These are phyloP conservation scores for Lithophane leautieri DNA, from an alignment of 2,888 invertebrate species.

Conservation along the genomic window DNA sequence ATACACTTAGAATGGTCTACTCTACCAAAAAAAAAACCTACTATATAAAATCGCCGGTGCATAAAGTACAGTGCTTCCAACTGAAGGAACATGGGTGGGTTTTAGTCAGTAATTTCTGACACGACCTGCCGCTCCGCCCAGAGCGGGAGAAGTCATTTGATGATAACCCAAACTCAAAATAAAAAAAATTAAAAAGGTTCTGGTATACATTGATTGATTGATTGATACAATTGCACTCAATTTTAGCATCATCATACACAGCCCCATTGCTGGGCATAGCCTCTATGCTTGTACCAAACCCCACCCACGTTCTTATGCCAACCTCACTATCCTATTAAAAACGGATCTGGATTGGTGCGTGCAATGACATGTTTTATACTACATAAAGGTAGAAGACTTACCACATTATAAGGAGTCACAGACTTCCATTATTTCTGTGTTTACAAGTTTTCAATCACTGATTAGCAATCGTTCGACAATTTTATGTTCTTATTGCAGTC, in stretches of 20 bases:
- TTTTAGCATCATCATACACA: not conserved
- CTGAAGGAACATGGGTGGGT: no score
- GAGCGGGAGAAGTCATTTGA: no score
- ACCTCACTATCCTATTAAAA: not conserved
- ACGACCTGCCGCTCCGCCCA: no score
- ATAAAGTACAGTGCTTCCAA: no score
- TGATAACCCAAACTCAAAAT: no score
- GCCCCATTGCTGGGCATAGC: not conserved
- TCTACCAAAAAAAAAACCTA: no score
- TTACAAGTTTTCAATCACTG: not conserved
- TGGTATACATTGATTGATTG: not conserved
- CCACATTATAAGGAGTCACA: conserved; percentile 16
- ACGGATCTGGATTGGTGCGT: not conserved
- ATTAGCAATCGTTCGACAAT: not conserved
- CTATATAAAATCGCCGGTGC: no score
- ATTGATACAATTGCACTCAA: not conserved
- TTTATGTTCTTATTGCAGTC: not conserved
- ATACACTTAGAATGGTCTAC: no score
- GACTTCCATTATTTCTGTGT: not conserved
- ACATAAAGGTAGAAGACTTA: conserved; percentile 1
- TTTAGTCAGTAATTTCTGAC: no score
- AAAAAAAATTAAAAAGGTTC: no score
- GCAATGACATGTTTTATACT: not conserved
- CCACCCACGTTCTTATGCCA: not conserved
- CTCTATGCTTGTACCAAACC: not conserved